Evolutionary conservation across 2,113 vertebrate genomes (phyloP).

Genomic region (Epinephelus fuscoguttatus): DNA sequence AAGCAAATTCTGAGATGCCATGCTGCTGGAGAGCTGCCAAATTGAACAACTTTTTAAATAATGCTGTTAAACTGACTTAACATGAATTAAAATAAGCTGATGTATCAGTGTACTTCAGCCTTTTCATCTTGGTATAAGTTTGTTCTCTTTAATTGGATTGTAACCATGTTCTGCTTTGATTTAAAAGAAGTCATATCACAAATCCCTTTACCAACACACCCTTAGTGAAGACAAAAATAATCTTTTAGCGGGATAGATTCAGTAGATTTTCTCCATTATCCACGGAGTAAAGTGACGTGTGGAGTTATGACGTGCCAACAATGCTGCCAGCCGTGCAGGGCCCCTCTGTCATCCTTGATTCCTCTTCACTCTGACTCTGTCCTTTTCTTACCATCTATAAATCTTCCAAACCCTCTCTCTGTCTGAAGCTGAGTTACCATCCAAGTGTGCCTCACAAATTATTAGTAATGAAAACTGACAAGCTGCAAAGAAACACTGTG

Average conservation of each 20-base stretch:
- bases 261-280: conserved; percentile 14
- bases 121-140: not conserved
- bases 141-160: not conserved
- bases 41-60: not conserved
- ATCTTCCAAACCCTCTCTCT: not conserved
- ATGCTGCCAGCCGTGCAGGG: conserved; percentile 23
- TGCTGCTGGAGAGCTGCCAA: not conserved
- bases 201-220: not conserved
- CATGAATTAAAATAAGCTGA: not conserved
- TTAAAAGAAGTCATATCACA: not conserved
- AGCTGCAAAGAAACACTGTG: too few species aligned
- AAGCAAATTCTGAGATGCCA: not conserved
- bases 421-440: not conserved
- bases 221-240: not conserved
- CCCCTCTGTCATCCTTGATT: conserved; percentile 26
- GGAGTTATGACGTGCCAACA: conserved; percentile 43
- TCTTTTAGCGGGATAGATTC: not conserved
- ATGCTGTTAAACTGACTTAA: not conserved
- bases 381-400: conserved; percentile 16
- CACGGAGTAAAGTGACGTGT: conserved; percentile 29
- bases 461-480: conserved; percentile 22
- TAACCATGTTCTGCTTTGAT: not conserved
- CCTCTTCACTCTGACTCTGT: conserved; percentile 10
- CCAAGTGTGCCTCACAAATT: not conserved
- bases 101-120: not conserved